Evolutionary conservation across 2,888 invertebrate species (phyloP).

Genomic region (Pristionchus entomophagus): DNA sequence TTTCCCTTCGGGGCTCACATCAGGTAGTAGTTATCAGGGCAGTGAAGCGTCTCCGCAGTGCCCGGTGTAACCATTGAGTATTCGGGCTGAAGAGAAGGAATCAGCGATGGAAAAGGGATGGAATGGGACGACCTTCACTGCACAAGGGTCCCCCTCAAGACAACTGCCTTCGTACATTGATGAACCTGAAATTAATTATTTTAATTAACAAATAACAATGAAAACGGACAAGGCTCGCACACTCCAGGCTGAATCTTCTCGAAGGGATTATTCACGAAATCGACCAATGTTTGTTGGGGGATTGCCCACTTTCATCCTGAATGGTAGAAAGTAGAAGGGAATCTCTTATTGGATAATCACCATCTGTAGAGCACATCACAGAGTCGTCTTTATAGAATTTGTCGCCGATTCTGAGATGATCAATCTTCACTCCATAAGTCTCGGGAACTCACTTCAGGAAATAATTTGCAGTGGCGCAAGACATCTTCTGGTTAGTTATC

Average conservation of each 20-base stretch:
- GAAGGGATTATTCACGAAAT: neutral
- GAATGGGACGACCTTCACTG: no score
- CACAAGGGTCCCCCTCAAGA: neutral
- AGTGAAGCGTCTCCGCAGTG: neutral
- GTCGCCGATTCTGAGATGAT: neutral
- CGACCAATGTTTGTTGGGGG: no score
- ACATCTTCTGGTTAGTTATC: no score
- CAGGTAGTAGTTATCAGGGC: neutral
- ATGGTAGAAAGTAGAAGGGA: neutral
- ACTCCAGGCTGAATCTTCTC: neutral
- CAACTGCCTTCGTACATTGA: neutral
- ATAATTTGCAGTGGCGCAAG: no score
- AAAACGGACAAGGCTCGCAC: neutral
- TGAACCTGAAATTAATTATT: neutral
- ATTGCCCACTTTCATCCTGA: conserved; percentile 1
- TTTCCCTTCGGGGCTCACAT: neutral
- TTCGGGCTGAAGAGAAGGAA: no score
- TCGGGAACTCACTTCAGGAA: neutral
- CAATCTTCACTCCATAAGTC: neutral
- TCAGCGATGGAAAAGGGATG: no score
- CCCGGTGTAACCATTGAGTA: neutral
- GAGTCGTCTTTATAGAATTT: neutral
- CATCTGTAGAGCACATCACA: neutral
- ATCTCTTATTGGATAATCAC: neutral
- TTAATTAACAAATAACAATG: neutral